Base-by-base conservation (phyloP, 1,140 invertebrate species). In the Hylyphantes graminicola region DNA sequence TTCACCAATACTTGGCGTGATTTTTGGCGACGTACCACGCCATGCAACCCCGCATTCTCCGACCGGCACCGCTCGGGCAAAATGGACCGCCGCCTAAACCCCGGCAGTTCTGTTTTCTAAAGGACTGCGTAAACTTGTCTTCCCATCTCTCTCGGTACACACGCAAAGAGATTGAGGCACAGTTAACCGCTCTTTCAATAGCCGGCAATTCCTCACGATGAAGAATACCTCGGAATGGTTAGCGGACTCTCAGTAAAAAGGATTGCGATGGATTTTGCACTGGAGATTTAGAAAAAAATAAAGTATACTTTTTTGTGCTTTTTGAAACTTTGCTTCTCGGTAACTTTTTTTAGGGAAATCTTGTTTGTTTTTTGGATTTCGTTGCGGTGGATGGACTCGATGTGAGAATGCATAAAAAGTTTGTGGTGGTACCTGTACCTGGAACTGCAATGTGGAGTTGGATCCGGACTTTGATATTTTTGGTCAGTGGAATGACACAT, bases 401-500 rank as follows among this genome's bases (percentile, higher is more conserved):
- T 61, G 59, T 17, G 17, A 61, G 12, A 61, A 13, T 13, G 59
- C 12, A 61, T 15, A 13, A 15, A n/a, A 70, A 59, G 7, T 53
- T 17, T 67, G 68, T 70, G 68, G 54, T 67, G 35, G 48, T 70
- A 70, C 68, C 54, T 54, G 51, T 51, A 70, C 11, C 19, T 15
- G 61, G n/a, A 76, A 64, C 61, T 76, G 74, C 74, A 64, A 76
- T 76, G 74, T 76, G 74, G 74, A 48, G 48, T 76, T 76, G 50
- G 15, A 13, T 48, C 61, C 48, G 21, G 59, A 76, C 74, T 61
- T 7, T 64, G 15, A 12, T 76, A 9, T 64, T 61, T 17, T 64
- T 64, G 57, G 57, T 61, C 13, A 51, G 61, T 76, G 74, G 74
- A 48, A 51, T 61, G 74, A 64, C 51, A 63, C 74, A 59, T 76